Percentiles rank a stretch among this genome's conserved stretches.
Conservation (phyloP, 2,888 invertebrate genomes). For the Cryptocephalus moraei region DNA sequence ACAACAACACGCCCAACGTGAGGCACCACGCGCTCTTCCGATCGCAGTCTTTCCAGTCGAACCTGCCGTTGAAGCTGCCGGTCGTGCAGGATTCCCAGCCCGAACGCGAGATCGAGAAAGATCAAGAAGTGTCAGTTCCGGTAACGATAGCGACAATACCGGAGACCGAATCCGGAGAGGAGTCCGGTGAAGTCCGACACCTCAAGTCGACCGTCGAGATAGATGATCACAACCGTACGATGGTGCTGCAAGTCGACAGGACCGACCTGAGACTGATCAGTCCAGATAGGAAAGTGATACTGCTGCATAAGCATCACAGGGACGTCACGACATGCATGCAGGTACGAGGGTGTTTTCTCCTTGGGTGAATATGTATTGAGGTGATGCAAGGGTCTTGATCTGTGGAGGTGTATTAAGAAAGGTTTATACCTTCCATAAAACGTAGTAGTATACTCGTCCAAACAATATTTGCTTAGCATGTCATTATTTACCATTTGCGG, state of each 20-base stretch:
- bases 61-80: neutral
- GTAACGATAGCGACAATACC: too few relatives aligned
- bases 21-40: neutral
- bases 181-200: neutral
- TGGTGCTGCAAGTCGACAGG: constrained; percentile 85
- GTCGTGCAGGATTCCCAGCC: too few relatives aligned
- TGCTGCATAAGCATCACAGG: constrained; percentile 77
- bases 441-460: too few relatives aligned
- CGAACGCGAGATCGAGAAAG: neutral
- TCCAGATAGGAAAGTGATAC: constrained; percentile 82
- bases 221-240: constrained; percentile 77
- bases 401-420: too few relatives aligned
- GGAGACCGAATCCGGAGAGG: neutral
- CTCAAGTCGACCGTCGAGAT: constrained; percentile 17
- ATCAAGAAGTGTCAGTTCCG: neutral
- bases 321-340: constrained; percentile 84
- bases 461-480: too few relatives aligned
- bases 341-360: constrained; percentile 29
- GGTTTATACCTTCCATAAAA: too few relatives aligned
- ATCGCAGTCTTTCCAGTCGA: neutral
- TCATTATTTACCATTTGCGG: too few relatives aligned
- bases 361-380: too few relatives aligned
- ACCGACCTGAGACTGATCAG: constrained; percentile 83
- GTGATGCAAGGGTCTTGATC: too few relatives aligned
- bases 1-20: too few relatives aligned